These are phyloP conservation scores for Spilosoma lubricipeda DNA, from an alignment of 2,888 invertebrate species.

Conservation along the genomic window DNA sequence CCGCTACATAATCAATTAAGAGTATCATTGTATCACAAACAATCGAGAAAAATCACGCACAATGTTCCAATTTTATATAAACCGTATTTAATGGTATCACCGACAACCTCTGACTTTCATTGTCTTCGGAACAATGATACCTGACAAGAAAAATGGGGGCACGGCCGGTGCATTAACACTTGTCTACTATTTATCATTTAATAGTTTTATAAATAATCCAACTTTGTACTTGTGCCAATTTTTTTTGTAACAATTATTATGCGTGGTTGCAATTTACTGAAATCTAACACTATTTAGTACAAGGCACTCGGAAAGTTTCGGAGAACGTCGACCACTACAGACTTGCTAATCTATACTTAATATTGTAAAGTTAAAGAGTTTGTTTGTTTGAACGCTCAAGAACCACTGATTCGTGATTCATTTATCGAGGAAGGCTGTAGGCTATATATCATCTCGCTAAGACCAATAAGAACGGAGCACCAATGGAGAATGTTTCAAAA, in stretches of 20 bases:
- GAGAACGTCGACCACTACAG: conserved; percentile 12
- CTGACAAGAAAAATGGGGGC: conserved; percentile 38
- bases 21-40: conserved; percentile 29
- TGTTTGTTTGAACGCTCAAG: no score
- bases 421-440: no score
- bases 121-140: conserved; percentile 51
- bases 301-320: conserved; percentile 19
- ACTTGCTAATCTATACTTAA: no score
- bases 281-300: conserved; percentile 6
- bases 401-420: no score
- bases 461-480: no score
- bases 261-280: conserved; percentile 21
- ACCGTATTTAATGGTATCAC: conserved; percentile 30
- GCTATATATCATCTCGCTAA: no score
- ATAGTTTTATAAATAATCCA: conserved; percentile 28
- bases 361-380: no score
- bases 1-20: conserved; percentile 21
- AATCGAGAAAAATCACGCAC: conserved; percentile 42
- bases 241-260: conserved; percentile 44
- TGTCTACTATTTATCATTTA: conserved; percentile 28
- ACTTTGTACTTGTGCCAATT: conserved; percentile 55
- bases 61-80: conserved; percentile 44
- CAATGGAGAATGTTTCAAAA: no score
- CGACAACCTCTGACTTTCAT: conserved; percentile 56
- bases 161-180: conserved; percentile 46